Evolutionary conservation across 2,113 vertebrate genomes (phyloP).

Genomic region (Salvelinus alpinus): DNA sequence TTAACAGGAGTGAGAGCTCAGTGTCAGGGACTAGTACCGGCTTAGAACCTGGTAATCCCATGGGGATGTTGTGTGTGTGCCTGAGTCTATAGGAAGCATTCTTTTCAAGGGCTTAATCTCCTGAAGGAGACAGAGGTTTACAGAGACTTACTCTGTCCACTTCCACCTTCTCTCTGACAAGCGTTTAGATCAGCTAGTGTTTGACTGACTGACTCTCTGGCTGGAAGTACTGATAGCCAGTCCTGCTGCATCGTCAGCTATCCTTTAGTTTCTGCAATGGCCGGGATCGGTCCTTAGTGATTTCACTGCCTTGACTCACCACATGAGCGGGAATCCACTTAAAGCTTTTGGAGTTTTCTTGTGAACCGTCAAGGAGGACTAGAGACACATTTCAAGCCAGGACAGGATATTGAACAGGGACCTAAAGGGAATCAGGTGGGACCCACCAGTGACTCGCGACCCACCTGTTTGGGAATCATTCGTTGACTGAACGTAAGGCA

Average conservation of each 20-base stretch:
- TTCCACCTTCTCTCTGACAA: slow-evolving; percentile 44
- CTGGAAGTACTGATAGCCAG: background rate
- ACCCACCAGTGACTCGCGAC: too few relatives aligned
- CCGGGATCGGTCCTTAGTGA: background rate
- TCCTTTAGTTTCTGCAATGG: slow-evolving; percentile 4
- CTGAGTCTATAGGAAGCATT: slow-evolving; percentile 29
- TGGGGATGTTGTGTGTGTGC: background rate
- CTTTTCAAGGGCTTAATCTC: slow-evolving; percentile 60
- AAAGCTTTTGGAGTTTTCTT: background rate
- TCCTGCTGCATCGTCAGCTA: background rate
- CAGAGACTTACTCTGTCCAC: slow-evolving; percentile 41
- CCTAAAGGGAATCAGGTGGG: background rate
- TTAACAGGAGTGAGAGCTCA: too few relatives aligned
- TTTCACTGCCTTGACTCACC: background rate
- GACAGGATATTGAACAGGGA: background rate
- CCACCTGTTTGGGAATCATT: too few relatives aligned
- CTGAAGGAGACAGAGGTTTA: slow-evolving; percentile 39
- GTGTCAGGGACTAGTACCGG: too few relatives aligned
- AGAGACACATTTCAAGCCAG: background rate
- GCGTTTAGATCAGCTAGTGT: slow-evolving; percentile 28
- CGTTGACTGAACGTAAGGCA: too few relatives aligned
- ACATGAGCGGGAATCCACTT: background rate
- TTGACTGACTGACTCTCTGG: slow-evolving; percentile 19
- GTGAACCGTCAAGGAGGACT: background rate
- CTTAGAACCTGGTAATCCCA: too few relatives aligned